These are phyloP conservation scores for Dromococcyx pavoninus DNA, from an alignment of 2,797 vertebrate genomes.

Conservation along the genomic window DNA sequence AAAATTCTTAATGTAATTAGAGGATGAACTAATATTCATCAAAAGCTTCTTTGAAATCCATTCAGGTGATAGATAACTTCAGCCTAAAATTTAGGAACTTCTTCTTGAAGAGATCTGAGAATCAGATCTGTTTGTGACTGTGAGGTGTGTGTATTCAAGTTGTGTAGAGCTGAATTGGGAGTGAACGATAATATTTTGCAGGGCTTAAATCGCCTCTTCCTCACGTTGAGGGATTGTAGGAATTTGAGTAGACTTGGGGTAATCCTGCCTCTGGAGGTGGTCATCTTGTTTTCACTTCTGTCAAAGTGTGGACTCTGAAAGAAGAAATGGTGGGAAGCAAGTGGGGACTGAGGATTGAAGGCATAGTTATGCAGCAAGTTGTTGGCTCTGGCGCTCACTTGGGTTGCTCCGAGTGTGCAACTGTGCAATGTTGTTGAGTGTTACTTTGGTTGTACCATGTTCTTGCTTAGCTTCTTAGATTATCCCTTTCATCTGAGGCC, in stretches of 20 bases:
- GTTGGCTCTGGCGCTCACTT: not conserved
- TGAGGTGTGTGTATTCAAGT: not conserved
- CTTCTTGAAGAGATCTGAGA: not conserved
- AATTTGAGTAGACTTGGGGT: not conserved
- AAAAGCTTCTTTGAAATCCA: not conserved
- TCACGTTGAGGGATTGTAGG: not conserved
- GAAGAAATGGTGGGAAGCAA: not conserved
- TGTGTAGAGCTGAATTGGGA: not conserved
- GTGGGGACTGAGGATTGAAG: not conserved
- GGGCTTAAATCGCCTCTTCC: not conserved
- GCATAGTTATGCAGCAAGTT: rapidly evolving
- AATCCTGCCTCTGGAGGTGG: not conserved
- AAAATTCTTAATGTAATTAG: not conserved
- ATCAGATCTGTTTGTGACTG: not conserved
- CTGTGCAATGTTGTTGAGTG: not conserved
- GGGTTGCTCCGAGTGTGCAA: rapidly evolving
- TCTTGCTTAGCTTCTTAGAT: not conserved
- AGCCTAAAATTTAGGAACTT: not conserved
- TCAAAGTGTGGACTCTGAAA: not conserved
- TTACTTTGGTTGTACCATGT: not conserved
- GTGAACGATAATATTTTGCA: not conserved
- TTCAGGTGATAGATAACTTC: not conserved
- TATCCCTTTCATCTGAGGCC: not conserved
- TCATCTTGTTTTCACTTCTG: not conserved
- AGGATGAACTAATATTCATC: not conserved